phyloP scores from a whole-genome alignment of 92 coral and sea anemone genomes.

The Zoanthus sansibaricus region DNA sequence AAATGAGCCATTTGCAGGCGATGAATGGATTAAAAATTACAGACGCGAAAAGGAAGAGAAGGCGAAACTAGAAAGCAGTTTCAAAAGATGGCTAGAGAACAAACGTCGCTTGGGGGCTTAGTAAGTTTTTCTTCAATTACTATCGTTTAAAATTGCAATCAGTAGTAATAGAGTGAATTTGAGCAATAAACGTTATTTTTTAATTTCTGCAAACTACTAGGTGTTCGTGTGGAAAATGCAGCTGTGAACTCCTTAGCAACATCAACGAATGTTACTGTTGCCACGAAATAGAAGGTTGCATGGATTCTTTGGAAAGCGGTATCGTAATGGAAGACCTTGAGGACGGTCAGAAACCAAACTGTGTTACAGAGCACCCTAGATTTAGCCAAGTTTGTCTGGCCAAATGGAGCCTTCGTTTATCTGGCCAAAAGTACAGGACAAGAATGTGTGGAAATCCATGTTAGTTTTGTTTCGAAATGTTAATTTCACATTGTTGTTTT shows the following conservation, averaged over 20 bases:
- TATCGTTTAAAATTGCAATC: background rate
- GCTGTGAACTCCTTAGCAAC: conserved; percentile 35
- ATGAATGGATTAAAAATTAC: conserved; percentile 36
- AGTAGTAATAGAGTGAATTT: conserved; percentile 1
- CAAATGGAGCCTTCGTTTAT: conserved; percentile 53
- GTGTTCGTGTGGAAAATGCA: conserved; percentile 53
- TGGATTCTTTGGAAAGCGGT: conserved; percentile 45
- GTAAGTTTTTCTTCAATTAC: conserved; percentile 20
- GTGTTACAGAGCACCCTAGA: conserved; percentile 58
- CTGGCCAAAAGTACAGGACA: conserved; percentile 13
- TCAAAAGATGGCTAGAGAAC: conserved; percentile 26
- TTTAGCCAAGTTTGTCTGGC: conserved; percentile 50
- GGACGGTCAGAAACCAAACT: conserved; percentile 32
- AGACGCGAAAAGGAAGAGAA: conserved; percentile 37
- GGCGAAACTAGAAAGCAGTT: background rate
- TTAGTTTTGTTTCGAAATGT: too few relatives aligned
- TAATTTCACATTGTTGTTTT: too few relatives aligned
- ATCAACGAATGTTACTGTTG: conserved; percentile 53
- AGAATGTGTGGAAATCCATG: background rate
- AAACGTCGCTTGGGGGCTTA: conserved; percentile 1
- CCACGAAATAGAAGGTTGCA: conserved; percentile 47
- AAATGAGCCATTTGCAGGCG: conserved; percentile 29
- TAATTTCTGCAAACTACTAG: background rate
- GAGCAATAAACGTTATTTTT: background rate
- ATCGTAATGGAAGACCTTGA: conserved; percentile 39